Conservation (phyloP, 2,113 vertebrate genomes). For the Sula dactylatra region DNA sequence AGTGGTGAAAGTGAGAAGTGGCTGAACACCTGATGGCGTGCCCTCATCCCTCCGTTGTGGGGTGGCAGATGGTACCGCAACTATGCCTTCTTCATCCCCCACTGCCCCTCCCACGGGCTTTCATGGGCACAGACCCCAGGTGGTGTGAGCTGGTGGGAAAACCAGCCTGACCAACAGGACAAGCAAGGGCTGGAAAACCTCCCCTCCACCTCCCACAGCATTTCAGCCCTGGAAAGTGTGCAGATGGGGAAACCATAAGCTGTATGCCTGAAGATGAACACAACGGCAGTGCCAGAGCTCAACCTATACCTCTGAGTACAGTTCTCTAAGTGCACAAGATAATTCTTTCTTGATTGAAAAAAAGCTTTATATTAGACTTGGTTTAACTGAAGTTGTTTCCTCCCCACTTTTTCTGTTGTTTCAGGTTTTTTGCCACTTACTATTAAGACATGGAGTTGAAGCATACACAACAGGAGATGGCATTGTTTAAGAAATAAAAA, state of each 20-base stretch:
- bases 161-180: background rate
- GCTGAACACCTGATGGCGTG: background rate
- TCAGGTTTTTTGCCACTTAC: background rate
- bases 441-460: background rate
- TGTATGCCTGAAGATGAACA: background rate
- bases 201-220: background rate
- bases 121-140: background rate
- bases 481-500: background rate
- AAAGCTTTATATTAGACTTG: background rate
- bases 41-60: accelerated
- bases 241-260: background rate
- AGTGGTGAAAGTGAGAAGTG: background rate
- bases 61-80: background rate
- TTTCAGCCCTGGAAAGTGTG: background rate
- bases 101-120: accelerated
- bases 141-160: background rate
- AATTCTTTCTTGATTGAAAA: background rate
- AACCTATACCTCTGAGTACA: background rate
- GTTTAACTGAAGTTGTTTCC: background rate
- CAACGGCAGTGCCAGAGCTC: background rate
- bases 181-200: background rate
- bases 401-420: background rate
- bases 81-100: background rate
- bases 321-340: background rate
- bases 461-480: background rate